Evolutionary conservation across 2,888 invertebrate species (phyloP).

Genomic region (Acanthosepion esculentum): DNA sequence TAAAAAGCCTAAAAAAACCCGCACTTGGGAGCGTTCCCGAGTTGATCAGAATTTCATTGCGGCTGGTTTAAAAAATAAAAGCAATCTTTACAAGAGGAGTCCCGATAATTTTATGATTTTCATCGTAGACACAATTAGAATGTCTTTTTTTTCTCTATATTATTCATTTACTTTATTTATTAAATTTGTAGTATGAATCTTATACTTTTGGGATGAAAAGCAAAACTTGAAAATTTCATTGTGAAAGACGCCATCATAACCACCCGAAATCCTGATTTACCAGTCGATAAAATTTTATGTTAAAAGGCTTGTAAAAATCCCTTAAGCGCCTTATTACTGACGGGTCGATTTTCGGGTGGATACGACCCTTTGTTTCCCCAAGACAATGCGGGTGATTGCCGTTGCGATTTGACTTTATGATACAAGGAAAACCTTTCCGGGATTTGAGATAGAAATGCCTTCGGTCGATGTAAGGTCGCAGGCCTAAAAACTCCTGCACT

Average conservation of each 20-base stretch:
- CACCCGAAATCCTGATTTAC: constrained; percentile 75
- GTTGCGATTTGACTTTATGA: constrained; percentile 75
- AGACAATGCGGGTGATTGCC: constrained; percentile 74
- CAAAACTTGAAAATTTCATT: neutral
- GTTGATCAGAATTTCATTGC: neutral
- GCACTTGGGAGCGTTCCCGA: neutral
- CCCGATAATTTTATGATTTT: neutral
- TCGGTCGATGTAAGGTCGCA: constrained; percentile 87
- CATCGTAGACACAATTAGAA: neutral
- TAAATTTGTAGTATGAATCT: neutral
- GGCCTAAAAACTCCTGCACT: constrained; percentile 90
- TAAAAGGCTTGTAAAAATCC: constrained; percentile 76
- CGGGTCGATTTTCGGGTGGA: constrained; percentile 74
- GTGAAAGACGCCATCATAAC: constrained; percentile 58
- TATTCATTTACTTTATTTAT: neutral
- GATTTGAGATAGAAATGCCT: constrained; percentile 94
- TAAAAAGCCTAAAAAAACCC: neutral
- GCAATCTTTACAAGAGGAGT: neutral
- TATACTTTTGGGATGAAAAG: neutral
- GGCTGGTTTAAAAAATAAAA: neutral
- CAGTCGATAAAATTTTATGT: constrained; percentile 76
- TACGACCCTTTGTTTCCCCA: constrained; percentile 76
- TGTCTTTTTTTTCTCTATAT: neutral
- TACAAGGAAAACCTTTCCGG: constrained; percentile 92
- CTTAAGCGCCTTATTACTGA: constrained; percentile 69